Evolutionary conservation across 1,140 invertebrate species (phyloP).

Genomic region (Littorina saxatilis): DNA sequence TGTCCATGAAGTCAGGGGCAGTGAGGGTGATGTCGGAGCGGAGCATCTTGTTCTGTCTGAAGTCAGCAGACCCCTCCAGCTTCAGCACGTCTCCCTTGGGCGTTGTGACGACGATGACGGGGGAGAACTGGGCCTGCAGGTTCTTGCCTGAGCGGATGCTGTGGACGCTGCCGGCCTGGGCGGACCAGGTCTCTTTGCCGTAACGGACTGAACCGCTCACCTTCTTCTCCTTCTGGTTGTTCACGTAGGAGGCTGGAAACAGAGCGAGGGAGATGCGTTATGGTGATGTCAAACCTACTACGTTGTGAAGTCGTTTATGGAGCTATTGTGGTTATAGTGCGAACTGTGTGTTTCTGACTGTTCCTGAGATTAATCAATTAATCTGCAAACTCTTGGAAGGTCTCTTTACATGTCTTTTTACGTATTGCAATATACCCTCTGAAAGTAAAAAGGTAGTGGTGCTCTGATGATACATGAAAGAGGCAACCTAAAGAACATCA

Average conservation of each 20-base stretch:
- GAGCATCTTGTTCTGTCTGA: slow-evolving; percentile 31
- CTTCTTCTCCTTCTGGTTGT: slow-evolving; percentile 50
- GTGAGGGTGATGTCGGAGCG: slow-evolving; percentile 26
- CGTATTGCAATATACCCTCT: too few species aligned
- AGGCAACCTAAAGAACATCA: too few species aligned
- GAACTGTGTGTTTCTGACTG: too few species aligned
- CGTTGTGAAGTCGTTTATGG: too few species aligned
- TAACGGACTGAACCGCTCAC: slow-evolving; percentile 41
- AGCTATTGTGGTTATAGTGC: too few species aligned
- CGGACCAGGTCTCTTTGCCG: slow-evolving; percentile 45
- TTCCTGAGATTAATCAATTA: too few species aligned
- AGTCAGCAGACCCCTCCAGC: slow-evolving; percentile 32
- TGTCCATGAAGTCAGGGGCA: slow-evolving; percentile 26
- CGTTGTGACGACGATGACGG: slow-evolving; percentile 25
- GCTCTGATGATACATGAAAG: too few species aligned
- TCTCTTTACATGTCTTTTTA: too few species aligned
- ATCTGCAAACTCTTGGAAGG: too few species aligned
- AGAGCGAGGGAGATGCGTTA: not conserved
- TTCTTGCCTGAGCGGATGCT: slow-evolving; percentile 22
- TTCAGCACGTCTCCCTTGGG: slow-evolving; percentile 27
- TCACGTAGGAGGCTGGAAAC: slow-evolving; percentile 49
- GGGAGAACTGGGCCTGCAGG: not conserved
- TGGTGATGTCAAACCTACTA: too few species aligned
- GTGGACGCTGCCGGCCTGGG: slow-evolving; percentile 42
- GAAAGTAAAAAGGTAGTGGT: too few species aligned